A percentile compares a stretch with the other conserved stretches of the same genome.
Evolutionary conservation across 2,888 invertebrate species (phyloP).

Genomic region (Thumatha senex): DNA sequence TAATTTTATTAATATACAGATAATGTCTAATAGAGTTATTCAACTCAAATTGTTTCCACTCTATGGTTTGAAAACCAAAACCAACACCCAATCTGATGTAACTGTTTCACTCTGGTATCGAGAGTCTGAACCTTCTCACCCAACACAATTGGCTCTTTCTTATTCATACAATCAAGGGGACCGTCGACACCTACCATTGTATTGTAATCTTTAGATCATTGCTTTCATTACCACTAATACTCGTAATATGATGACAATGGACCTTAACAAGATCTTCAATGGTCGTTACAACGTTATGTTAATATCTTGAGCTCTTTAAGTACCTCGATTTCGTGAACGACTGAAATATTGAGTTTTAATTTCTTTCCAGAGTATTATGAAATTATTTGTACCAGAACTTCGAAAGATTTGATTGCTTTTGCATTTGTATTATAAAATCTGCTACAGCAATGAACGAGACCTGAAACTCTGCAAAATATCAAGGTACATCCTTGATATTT

Average conservation of each 20-base stretch:
- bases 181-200: constrained; percentile 41
- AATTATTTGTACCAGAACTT: background rate
- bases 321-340: constrained; percentile 4
- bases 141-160: constrained; percentile 19
- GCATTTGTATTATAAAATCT: too few relatives aligned
- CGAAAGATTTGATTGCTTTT: background rate
- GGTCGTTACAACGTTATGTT: constrained; percentile 29
- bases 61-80: constrained; percentile 1
- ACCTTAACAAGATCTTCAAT: constrained; percentile 34
- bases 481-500: background rate
- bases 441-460: background rate
- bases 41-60: background rate
- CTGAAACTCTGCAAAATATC: background rate
- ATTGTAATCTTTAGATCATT: constrained; percentile 48
- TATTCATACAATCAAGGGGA: constrained; percentile 22
- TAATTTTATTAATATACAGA: too few relatives aligned
- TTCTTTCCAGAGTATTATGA: constrained; percentile 1
- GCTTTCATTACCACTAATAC: constrained; percentile 30
- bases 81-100: background rate
- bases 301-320: constrained; percentile 22
- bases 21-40: background rate
- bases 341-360: constrained; percentile 13
- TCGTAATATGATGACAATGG: constrained; percentile 42
- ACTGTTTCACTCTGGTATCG: background rate
- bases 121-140: background rate